phyloP scores from a whole-genome alignment of 2,888 invertebrate species.

The Allacma fusca region DNA sequence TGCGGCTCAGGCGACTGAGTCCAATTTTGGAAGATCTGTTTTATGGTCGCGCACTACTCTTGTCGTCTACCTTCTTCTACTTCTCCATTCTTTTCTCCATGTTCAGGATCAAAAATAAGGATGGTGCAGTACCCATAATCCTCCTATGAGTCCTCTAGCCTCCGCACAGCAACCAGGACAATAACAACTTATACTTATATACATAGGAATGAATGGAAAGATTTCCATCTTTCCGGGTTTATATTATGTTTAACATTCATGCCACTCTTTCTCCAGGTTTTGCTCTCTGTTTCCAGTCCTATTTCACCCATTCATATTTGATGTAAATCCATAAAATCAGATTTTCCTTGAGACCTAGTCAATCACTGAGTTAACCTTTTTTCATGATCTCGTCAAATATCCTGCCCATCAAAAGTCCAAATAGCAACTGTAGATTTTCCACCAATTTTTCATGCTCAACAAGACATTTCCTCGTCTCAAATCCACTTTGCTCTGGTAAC shows the following conservation, averaged over 20 bases:
- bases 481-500: not conserved
- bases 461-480: not conserved
- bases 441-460: slow-evolving; percentile 17
- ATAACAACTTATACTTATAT: slow-evolving; percentile 25
- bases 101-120: slow-evolving; percentile 32
- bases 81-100: slow-evolving; percentile 29
- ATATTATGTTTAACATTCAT: slow-evolving; percentile 36
- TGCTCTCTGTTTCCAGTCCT: slow-evolving; percentile 27
- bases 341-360: slow-evolving; percentile 37
- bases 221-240: slow-evolving; percentile 26
- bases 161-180: slow-evolving; percentile 9
- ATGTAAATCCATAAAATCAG: slow-evolving; percentile 43
- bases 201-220: slow-evolving; percentile 31
- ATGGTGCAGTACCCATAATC: slow-evolving; percentile 26
- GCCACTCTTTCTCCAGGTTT: slow-evolving; percentile 19
- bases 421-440: slow-evolving; percentile 26
- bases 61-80: slow-evolving; percentile 17
- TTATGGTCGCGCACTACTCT: slow-evolving; percentile 28
- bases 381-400: slow-evolving; percentile 36
- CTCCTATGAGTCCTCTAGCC: slow-evolving; percentile 16
- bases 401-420: slow-evolving; percentile 34
- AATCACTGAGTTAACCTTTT: slow-evolving; percentile 39
- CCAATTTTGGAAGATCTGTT: slow-evolving; percentile 44
- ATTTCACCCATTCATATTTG: slow-evolving; percentile 41
- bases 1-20: slow-evolving; percentile 40